These are phyloP conservation scores for Pao palembangensis DNA, from an alignment of 2,113 vertebrate genomes.

Conservation along the genomic window DNA sequence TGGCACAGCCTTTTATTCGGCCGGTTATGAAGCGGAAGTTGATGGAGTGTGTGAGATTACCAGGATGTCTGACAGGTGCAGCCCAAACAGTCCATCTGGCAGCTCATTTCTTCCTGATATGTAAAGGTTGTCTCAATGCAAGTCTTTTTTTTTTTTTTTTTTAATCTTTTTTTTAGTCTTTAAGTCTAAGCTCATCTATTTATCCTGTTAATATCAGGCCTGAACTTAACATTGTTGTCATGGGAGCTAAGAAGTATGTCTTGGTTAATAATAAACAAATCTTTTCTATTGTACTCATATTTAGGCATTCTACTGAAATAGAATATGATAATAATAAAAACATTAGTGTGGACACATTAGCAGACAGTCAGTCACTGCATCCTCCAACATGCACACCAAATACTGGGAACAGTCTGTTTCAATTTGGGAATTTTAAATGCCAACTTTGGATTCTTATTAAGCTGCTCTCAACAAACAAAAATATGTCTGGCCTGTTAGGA, in stretches of 20 bases:
- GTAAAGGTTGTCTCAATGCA: no score
- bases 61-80: neutral
- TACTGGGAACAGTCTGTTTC: neutral
- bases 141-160: no score
- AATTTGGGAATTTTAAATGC: neutral
- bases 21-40: neutral
- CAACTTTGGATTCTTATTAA: slow-evolving; percentile 3
- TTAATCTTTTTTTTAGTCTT: no score
- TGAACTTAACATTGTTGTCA: no score
- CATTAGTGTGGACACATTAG: no score
- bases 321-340: no score
- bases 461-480: slow-evolving; percentile 1
- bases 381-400: neutral
- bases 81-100: neutral
- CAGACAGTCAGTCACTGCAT: no score
- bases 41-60: slow-evolving; percentile 4
- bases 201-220: no score
- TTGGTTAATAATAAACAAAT: neutral
- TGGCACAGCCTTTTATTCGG: slow-evolving; percentile 21
- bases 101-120: neutral
- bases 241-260: neutral
- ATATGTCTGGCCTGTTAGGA: slow-evolving; percentile 7
- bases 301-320: no score
- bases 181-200: neutral
- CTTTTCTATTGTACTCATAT: neutral